These are phyloP conservation scores for Poicephalus gulielmi DNA, from an alignment of 2,113 vertebrate species.

Conservation along the genomic window DNA sequence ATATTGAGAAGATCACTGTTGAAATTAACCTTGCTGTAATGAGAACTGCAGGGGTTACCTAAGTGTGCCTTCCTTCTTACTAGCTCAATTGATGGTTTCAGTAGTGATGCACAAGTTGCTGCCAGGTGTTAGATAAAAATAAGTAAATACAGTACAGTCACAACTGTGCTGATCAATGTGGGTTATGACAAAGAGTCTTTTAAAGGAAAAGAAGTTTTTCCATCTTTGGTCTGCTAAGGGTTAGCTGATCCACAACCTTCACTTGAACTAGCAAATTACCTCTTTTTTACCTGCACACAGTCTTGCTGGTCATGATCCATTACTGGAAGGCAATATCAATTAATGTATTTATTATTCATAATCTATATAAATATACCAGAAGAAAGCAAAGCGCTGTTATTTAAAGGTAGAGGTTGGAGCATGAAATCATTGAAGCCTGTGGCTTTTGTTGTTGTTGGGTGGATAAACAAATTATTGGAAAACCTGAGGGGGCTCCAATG, in stretches of 20 bases:
- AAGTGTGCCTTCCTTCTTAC: constrained; percentile 47
- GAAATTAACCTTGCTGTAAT: background rate
- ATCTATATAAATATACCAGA: background rate
- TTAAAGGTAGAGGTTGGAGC: background rate
- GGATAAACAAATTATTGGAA: constrained; percentile 18
- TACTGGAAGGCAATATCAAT: background rate
- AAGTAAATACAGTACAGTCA: constrained; percentile 20
- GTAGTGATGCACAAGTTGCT: constrained; percentile 39
- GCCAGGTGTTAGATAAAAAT: constrained; percentile 47
- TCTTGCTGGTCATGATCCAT: background rate
- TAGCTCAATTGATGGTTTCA: constrained; percentile 40
- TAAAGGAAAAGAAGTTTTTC: constrained; percentile 20
- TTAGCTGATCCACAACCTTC: background rate
- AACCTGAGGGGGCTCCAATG: background rate
- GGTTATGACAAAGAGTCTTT: background rate
- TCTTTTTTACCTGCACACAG: background rate
- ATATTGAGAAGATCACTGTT: background rate
- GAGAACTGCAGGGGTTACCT: constrained; percentile 28
- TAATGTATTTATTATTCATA: background rate
- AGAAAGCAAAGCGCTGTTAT: background rate
- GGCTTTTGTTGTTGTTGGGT: background rate
- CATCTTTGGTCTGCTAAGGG: background rate
- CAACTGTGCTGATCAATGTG: constrained; percentile 28
- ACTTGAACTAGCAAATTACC: background rate
- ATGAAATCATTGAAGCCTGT: background rate